phyloP scores from a whole-genome alignment of 2,888 invertebrate genomes.

The Himalopsyche anomala region DNA sequence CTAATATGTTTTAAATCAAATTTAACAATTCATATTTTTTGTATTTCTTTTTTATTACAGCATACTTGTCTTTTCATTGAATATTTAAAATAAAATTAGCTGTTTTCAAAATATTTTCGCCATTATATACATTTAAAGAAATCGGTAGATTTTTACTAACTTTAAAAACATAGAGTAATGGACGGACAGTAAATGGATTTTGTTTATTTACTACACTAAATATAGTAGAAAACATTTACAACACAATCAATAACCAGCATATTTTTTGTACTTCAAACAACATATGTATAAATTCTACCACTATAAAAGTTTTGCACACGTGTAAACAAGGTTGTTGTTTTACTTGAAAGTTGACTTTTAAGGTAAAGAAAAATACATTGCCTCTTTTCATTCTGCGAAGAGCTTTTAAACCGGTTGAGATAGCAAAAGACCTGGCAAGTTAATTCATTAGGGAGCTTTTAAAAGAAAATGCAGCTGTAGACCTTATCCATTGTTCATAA shows the following conservation, averaged over 20 bases:
- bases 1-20: too few species aligned
- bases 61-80: too few species aligned
- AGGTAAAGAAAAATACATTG: neutral
- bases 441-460: constrained; percentile 20
- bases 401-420: neutral
- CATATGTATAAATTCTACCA: neutral
- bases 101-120: too few species aligned
- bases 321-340: neutral
- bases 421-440: neutral
- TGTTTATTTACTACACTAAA: too few species aligned
- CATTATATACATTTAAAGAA: too few species aligned
- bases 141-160: too few species aligned
- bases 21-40: too few species aligned
- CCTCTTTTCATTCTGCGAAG: neutral
- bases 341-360: neutral
- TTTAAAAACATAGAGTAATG: too few species aligned
- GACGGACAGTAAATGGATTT: too few species aligned
- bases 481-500: neutral
- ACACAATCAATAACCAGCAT: neutral
- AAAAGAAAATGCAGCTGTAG: constrained; percentile 11
- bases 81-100: too few species aligned
- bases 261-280: neutral
- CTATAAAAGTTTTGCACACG: neutral
- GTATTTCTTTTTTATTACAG: too few species aligned
- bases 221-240: too few species aligned